Base-by-base conservation (phyloP, 2,113 vertebrate genomes). In the Blennius ocellaris region DNA sequence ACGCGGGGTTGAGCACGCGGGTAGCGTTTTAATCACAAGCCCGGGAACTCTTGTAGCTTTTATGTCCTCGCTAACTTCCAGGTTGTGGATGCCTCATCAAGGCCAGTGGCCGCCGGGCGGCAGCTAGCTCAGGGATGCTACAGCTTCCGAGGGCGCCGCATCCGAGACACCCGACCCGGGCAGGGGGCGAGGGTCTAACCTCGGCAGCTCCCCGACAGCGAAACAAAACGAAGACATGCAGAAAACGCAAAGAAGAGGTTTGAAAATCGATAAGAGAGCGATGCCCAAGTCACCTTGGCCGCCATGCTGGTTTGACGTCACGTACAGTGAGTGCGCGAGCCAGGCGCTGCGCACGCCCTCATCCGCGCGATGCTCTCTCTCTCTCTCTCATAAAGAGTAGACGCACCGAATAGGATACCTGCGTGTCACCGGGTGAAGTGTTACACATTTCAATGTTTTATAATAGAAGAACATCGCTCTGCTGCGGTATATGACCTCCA, bases 261-360 rank as follows among this genome's bases (percentile, higher is more conserved):
- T 81, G 16, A 70, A 78, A 82, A 69, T 50, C 62, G 83, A 55
- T n/a, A 71, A 41, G 62, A 78, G 61, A 87, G 86, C 73, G 80
- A 89, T 88, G 89, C 93, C 86, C 92, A 95, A 97, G 96, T 98
- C 97, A 98, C 97, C 97, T 98, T 97, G 97, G 95, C 96, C 96
- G 97, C 96, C 97, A 98, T 98, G 95, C 95, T 98, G 95, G 87
- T 91, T 87, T 94, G 95, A 95, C 92, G 94, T 95, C 93, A 90
- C 87, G 79, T 45, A 83, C 62, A 89, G 81, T 8, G 67, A 89
- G 81, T 8, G 67, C 11, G 67, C 75, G 69, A 45, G 43, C 48
- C 7, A 12, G 84, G 85, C 81, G 92, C 93, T 82, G 88, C 79
- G 88, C 92, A 81, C 90, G 93, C 87, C 90, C 80, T 60, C 82